Evolutionary conservation across 2,797 vertebrate genomes (phyloP).

Genomic region (Tinamus major): DNA sequence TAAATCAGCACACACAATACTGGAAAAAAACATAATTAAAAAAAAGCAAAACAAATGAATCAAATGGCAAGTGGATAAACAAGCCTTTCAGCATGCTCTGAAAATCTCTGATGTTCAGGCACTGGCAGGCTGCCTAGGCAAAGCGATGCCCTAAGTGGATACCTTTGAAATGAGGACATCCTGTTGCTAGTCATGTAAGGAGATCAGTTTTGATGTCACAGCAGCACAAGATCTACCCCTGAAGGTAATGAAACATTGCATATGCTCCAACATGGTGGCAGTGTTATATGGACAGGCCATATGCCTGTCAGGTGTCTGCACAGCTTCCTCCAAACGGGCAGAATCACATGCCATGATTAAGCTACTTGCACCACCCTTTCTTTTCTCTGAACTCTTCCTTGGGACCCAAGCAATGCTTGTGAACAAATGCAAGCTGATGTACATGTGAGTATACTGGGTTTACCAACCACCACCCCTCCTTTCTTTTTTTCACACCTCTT

Average conservation of each 20-base stretch:
- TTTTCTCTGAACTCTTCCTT: neutral
- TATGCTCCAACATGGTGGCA: neutral
- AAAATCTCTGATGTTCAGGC: neutral
- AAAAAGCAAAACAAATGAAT: neutral
- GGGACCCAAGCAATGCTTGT: neutral
- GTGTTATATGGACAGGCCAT: neutral
- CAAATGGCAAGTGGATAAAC: neutral
- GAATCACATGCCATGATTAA: neutral
- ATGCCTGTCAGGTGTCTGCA: neutral
- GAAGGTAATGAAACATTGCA: fast-evolving
- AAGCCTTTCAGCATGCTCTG: neutral
- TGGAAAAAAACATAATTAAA: neutral
- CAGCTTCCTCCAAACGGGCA: neutral
- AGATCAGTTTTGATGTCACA: neutral
- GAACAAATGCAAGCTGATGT: neutral
- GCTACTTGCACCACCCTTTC: neutral
- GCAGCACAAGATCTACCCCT: neutral
- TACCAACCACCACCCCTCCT: too few relatives aligned
- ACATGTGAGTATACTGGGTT: neutral
- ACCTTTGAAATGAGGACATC: neutral
- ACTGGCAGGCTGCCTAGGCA: neutral
- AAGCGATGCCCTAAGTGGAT: neutral
- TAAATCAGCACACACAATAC: neutral
- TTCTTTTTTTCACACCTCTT: too few relatives aligned
- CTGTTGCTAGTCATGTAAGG: neutral